Evolutionary conservation across 2,797 vertebrate genomes (phyloP), one percentile per base, ranked within the genome.

Genomic region (Tympanoctomys barrerae): DNA sequence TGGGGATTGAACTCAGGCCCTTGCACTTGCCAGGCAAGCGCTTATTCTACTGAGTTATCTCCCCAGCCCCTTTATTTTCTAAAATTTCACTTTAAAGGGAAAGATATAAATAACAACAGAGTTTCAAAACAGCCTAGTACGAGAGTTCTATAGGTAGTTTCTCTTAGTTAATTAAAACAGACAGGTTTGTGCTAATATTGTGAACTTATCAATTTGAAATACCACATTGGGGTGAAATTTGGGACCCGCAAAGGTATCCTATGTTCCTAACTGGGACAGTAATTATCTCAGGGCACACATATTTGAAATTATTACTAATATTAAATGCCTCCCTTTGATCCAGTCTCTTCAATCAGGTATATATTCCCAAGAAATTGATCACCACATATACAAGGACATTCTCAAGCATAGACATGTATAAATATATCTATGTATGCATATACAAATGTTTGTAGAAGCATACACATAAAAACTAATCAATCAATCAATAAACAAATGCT

Each of bases 271-370:
- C 26, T 54, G 31, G 52, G 22, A 92, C 46, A 2, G 2, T 64
- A 46, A 39, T 86, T 39, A 73, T 31, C 36, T 79, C 2, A 71
- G 31, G 87, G 33, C 59, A 87, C 78, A 77, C 59, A 94, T 62
- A 62, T 68, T 95, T 80, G 77, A 42, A 86, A 42, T 82, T 79
- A 62, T 80, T 64, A 90, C 18, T 87, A 77, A 91, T 92, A 77
- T 46, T 80, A 94, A 91, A 62, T 52, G 22, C 10, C 7, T 79
- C 5, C 4, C 7, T 83, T 46, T 61, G 33, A 70, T 57, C 70
- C 49, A 33, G 28, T 68, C 57, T 73, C 75, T 96, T 26, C 14
- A 71, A 28, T 75, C 4, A 54, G 68, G 14, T 61, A 31, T 1
- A 68, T 52, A 91, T 78, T 66, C 14, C 31, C 54, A 36, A 90